Conservation (phyloP, 2,888 invertebrate genomes). For the Oasisia sp. region DNA sequence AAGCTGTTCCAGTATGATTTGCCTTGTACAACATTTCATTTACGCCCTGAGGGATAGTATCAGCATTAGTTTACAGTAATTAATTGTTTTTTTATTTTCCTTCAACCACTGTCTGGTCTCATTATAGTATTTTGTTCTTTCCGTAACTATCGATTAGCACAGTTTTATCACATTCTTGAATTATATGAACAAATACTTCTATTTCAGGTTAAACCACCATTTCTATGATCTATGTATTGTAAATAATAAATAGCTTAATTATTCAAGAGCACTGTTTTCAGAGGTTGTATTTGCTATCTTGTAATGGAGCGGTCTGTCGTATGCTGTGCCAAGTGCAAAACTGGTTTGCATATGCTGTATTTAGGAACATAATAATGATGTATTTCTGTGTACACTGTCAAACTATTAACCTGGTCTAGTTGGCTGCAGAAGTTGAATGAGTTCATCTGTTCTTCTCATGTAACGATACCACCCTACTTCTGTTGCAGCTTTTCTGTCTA, state of each 20-base stretch:
- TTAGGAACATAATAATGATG: background rate
- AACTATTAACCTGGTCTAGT: background rate
- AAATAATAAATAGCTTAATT: too few relatives aligned
- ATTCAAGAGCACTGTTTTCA: too few relatives aligned
- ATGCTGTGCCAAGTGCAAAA: too few relatives aligned
- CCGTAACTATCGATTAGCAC: background rate
- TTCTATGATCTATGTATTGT: too few relatives aligned
- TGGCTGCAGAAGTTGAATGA: background rate
- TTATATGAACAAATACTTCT: too few relatives aligned
- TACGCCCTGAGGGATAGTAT: background rate
- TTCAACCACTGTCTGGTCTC: background rate
- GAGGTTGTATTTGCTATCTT: too few relatives aligned
- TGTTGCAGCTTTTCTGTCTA: conserved; percentile 59
- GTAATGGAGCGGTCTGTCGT: too few relatives aligned
- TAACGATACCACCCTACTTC: background rate
- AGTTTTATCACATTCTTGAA: background rate
- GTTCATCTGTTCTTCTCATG: background rate
- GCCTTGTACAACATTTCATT: too few relatives aligned
- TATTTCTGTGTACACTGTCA: background rate
- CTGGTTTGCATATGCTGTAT: too few relatives aligned
- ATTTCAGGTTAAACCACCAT: too few relatives aligned
- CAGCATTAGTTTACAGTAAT: background rate
- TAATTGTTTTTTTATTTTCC: background rate
- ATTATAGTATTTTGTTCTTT: background rate
- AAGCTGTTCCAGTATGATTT: too few relatives aligned